Conservation (phyloP, 2,113 vertebrate genomes). For the Picathartes gymnocephalus region DNA sequence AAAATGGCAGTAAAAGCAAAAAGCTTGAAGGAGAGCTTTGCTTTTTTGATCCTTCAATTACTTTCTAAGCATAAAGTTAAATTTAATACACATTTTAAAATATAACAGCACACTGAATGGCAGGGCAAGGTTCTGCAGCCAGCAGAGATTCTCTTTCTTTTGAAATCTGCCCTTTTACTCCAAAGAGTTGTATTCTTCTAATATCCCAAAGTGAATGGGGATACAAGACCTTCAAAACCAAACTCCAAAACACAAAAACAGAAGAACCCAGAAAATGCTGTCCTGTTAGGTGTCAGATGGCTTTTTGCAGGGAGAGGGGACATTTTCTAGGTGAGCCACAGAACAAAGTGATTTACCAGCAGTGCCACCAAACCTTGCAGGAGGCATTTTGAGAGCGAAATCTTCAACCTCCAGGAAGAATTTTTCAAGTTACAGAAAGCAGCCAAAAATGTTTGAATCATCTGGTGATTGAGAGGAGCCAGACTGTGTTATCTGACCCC, state of each 20-base stretch:
- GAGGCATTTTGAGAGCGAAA: background rate
- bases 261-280: background rate
- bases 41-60: slow-evolving; percentile 31
- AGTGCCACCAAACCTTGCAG: background rate
- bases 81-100: background rate
- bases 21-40: slow-evolving; percentile 41
- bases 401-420: background rate
- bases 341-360: background rate
- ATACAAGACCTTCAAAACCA: background rate
- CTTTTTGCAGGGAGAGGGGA: background rate
- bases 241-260: background rate
- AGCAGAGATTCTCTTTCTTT: background rate
- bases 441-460: background rate
- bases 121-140: background rate
- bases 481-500: background rate
- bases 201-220: background rate
- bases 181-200: background rate
- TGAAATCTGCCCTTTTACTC: background rate
- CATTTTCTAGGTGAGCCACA: background rate
- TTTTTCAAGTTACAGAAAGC: background rate
- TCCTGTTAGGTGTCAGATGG: background rate
- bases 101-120: background rate
- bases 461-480: background rate
- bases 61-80: background rate
- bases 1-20: slow-evolving; percentile 42